A percentile compares a stretch with the other conserved stretches of the same genome.
These are phyloP conservation scores for Apis dorsata DNA, from an alignment of 1,140 invertebrate genomes.

Conservation along the genomic window DNA sequence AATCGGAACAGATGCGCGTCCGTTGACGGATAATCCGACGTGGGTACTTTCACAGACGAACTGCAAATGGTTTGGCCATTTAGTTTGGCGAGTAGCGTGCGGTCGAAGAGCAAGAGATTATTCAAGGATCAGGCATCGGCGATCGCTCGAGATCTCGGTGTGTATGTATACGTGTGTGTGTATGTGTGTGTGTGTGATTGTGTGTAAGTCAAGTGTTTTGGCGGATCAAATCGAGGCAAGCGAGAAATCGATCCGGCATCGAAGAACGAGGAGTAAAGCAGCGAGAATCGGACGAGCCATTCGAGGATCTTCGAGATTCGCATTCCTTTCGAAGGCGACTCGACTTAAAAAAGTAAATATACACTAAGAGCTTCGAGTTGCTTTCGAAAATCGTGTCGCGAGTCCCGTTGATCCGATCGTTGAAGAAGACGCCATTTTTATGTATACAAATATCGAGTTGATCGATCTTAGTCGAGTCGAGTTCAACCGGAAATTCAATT, in stretches of 20 bases:
- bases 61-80: constrained; percentile 42
- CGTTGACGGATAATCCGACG: constrained; percentile 67
- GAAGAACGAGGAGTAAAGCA: background rate
- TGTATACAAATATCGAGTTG: background rate
- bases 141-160: constrained; percentile 24
- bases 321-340: constrained; percentile 8
- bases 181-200: no score
- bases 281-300: background rate
- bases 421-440: background rate
- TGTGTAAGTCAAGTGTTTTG: no score
- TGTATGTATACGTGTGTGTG: no score
- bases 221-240: background rate
- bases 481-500: background rate
- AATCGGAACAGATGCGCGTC: constrained; percentile 19
- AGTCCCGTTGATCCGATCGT: background rate
- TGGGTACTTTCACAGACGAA: constrained; percentile 27
- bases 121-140: constrained; percentile 24
- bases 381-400: constrained; percentile 6
- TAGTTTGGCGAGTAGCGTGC: constrained; percentile 33
- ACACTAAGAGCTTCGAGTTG: constrained; percentile 12
- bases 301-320: constrained; percentile 1
- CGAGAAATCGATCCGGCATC: background rate
- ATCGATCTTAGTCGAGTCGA: background rate
- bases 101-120: constrained; percentile 49
- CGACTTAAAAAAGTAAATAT: constrained; percentile 50